Conservation (phyloP, 2,113 vertebrate species). For the Aegithalos caudatus region DNA sequence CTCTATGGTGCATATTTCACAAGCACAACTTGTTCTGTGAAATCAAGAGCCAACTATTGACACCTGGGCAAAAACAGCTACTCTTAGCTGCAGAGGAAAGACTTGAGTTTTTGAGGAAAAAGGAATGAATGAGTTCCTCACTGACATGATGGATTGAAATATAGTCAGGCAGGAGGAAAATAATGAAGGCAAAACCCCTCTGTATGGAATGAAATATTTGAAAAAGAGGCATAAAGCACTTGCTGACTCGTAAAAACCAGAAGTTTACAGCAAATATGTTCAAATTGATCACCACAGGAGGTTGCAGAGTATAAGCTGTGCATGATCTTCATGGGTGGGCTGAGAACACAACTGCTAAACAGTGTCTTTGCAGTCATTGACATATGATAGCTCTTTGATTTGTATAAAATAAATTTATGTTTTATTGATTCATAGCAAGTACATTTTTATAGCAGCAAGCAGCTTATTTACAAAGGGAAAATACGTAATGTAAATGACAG, state of each 20-base stretch:
- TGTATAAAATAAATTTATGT: conserved; percentile 1
- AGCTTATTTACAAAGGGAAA: conserved; percentile 11
- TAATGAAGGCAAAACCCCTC: neutral
- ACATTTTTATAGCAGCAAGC: conserved; percentile 6
- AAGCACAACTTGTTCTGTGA: neutral
- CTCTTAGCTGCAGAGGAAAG: neutral
- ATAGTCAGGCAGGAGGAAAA: neutral
- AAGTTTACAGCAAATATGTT: neutral
- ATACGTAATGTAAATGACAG: neutral
- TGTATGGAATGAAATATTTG: neutral
- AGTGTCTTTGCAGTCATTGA: neutral
- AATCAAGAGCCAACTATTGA: neutral
- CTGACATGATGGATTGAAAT: neutral
- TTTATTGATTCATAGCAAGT: conserved; percentile 12
- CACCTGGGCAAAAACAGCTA: neutral
- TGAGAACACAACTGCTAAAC: neutral
- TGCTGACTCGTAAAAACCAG: neutral
- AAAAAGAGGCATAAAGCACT: neutral
- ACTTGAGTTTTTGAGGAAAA: neutral
- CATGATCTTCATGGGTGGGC: neutral
- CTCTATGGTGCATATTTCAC: fast-evolving
- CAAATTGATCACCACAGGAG: neutral
- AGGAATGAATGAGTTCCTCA: neutral
- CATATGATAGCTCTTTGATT: neutral
- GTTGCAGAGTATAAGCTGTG: neutral